Base-by-base conservation (phyloP, 1,140 invertebrate genomes). In the Palaemon carinicauda region DNA sequence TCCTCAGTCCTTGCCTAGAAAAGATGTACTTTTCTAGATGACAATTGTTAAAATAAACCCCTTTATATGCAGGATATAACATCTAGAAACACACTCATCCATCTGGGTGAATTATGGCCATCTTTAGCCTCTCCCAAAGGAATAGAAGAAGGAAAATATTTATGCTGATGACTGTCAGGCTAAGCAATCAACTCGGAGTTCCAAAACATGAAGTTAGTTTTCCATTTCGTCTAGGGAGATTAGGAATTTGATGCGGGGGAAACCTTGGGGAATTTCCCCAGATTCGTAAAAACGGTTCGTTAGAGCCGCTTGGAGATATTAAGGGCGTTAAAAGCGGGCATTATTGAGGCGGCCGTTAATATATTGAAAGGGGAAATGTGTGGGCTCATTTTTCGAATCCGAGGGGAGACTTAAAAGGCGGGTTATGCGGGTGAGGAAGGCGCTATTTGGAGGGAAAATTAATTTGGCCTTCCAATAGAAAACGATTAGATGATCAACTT, bases 121-220 rank as follows among this genome's bases (percentile, higher is more conserved):
- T 65, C 56, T 21, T 65, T n/a, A 65, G 24, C 41, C 41, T 41
- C 41, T 41, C 41, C 41, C 54, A 33, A 24, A 15, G 52, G 29
- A 81, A 52, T 77, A 54, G 56, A 84, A 65, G 69, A 85, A 50
- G 77, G 51, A 75, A 88, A 83, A 88, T 84, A 88, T 88, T 88
- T 88, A 88, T 81, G 87, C 82, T 85, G 81, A 88, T 88, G 87
- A 88, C 87, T 88, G 87, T 78, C 87, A 84, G 78, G 82, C 87
- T 84, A 71, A 75, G 81, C 82, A 85, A 84, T 85, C 82, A 84
- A 80, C 74, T 79, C 75, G 78, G 78, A 81, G 81, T 88, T 85
- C 87, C 87, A 85, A 88, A 88, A 88, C 87, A 88, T 88, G 82
- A 88, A 88, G 87, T 80, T n/a, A 88, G 87, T 83, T 88, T 88